Evolutionary conservation across 1,140 invertebrate genomes (phyloP).

Genomic region (Holotrichia oblita): DNA sequence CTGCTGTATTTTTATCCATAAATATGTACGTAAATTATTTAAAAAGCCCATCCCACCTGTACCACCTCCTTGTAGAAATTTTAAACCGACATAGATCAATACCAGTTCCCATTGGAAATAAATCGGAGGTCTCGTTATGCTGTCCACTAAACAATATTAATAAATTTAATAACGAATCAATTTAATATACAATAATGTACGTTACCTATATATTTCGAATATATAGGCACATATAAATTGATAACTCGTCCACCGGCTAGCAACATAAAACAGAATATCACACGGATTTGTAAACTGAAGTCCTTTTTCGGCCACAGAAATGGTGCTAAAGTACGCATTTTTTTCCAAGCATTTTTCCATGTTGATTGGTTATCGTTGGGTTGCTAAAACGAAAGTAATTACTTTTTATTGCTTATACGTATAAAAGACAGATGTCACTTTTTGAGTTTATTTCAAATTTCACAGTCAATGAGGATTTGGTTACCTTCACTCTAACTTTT

Average conservation of each 20-base stretch:
- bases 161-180: background rate
- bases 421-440: background rate
- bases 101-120: conserved; percentile 89
- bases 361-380: conserved; percentile 73
- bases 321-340: conserved; percentile 82
- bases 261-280: conserved; percentile 84
- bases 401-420: conserved; percentile 22
- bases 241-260: conserved; percentile 84
- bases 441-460: background rate
- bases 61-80: conserved; percentile 93
- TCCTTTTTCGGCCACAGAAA: conserved; percentile 95
- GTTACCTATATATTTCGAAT: conserved; percentile 87
- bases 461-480: background rate
- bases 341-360: conserved; percentile 77
- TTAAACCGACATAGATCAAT: conserved; percentile 84
- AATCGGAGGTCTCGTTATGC: conserved; percentile 67
- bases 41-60: conserved; percentile 91
- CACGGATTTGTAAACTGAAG: conserved; percentile 78
- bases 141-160: conserved; percentile 73
- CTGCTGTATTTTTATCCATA: conserved; percentile 96
- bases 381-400: conserved; percentile 56
- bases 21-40: conserved; percentile 88
- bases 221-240: conserved; percentile 94
- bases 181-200: background rate
- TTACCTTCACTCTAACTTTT: conserved; percentile 30